These are phyloP conservation scores for Temnothorax longispinosus DNA, from an alignment of 1,140 invertebrate species.

Conservation along the genomic window DNA sequence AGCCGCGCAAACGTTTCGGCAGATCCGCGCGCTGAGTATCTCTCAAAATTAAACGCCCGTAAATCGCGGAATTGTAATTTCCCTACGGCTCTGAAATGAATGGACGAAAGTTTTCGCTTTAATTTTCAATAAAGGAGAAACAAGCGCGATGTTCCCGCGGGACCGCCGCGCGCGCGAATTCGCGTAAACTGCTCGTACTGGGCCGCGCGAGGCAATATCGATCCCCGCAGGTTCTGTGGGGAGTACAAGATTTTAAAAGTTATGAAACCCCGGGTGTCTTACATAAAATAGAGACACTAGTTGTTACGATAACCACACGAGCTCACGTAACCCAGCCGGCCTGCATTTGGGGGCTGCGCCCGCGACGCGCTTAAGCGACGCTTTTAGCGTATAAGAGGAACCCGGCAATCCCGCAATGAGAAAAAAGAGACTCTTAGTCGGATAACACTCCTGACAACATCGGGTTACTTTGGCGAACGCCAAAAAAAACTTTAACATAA, in stretches of 20 bases:
- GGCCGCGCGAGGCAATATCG: slow-evolving; percentile 50
- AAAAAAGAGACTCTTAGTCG: background rate
- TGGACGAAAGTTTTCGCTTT: background rate
- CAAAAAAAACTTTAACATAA: background rate
- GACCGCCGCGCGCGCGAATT: background rate
- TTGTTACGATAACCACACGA: slow-evolving; percentile 50
- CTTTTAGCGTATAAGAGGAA: background rate
- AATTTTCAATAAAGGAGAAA: slow-evolving; percentile 12
- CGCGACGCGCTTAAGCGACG: background rate
- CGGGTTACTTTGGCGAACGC: background rate
- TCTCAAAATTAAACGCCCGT: background rate
- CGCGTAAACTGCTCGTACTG: background rate
- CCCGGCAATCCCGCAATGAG: background rate
- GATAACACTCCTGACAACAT: background rate
- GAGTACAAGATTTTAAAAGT: slow-evolving; percentile 72
- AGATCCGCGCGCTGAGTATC: background rate
- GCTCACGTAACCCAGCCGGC: slow-evolving; percentile 36
- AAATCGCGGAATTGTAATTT: slow-evolving; percentile 29
- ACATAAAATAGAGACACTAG: slow-evolving; percentile 66
- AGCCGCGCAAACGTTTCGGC: background rate
- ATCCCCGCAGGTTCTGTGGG: slow-evolving; percentile 5
- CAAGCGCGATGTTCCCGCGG: background rate
- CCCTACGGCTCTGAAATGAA: background rate
- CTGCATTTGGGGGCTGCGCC: background rate
- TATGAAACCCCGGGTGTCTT: slow-evolving; percentile 70